Conservation (phyloP, 2,113 vertebrate genomes). For the Maccullochella peelii region DNA sequence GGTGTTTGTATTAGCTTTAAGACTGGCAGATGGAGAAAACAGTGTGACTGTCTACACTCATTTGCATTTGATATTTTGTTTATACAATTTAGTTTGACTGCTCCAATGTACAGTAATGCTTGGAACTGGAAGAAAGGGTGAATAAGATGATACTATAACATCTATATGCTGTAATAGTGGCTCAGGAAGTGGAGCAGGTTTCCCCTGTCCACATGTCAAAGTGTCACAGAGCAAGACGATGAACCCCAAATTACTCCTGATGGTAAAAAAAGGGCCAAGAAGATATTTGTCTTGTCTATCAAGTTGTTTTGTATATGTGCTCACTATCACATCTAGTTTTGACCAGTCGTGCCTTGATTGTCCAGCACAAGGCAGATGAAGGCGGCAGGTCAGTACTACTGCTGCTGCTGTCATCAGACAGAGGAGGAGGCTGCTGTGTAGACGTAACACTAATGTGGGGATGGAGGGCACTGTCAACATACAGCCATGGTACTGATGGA, state of each 20-base stretch:
- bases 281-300: too few species aligned
- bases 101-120: background rate
- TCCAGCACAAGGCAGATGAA: background rate
- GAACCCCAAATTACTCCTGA: background rate
- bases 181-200: background rate
- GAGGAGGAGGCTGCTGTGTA: background rate
- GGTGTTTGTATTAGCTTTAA: background rate
- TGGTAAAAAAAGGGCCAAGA: too few species aligned
- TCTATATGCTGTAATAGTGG: background rate
- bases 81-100: background rate
- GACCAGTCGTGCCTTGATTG: background rate
- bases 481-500: constrained; percentile 1
- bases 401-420: constrained; percentile 22
- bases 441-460: constrained; percentile 14
- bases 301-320: background rate
- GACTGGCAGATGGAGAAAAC: constrained; percentile 1
- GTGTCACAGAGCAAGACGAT: background rate
- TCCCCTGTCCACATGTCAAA: too few species aligned
- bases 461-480: constrained; percentile 21
- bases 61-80: too few species aligned
- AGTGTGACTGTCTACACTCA: background rate
- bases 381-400: background rate
- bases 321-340: background rate
- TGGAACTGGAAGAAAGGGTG: background rate
- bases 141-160: background rate